Conservation (phyloP, 2,797 vertebrate species). For the Malurus leucopterus region DNA sequence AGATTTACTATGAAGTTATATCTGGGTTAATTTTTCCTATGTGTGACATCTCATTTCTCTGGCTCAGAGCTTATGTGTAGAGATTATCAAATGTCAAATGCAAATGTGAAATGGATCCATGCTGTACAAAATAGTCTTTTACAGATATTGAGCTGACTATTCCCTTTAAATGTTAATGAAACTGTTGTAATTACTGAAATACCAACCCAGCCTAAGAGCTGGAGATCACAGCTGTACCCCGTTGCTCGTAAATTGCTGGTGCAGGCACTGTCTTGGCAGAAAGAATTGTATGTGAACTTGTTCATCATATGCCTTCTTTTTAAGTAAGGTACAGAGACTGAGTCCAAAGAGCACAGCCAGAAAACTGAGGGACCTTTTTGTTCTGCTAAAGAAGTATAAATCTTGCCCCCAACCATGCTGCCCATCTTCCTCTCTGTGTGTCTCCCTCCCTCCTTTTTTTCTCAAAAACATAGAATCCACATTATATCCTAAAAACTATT, state of each 20-base stretch:
- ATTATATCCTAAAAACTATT: slow-evolving; percentile 4
- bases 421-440: rapidly evolving
- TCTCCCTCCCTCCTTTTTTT: background rate
- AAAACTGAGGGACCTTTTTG: slow-evolving; percentile 16
- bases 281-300: slow-evolving; percentile 54
- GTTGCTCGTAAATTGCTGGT: slow-evolving; percentile 70
- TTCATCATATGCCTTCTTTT: slow-evolving; percentile 52
- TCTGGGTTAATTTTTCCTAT: slow-evolving; percentile 68
- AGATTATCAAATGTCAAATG: slow-evolving; percentile 80
- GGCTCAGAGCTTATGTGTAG: slow-evolving; percentile 62
- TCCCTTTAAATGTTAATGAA: slow-evolving; percentile 82
- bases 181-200: slow-evolving; percentile 78
- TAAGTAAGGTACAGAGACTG: slow-evolving; percentile 8
- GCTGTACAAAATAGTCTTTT: slow-evolving; percentile 64
- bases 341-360: slow-evolving; percentile 27
- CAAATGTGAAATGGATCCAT: slow-evolving; percentile 70
- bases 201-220: slow-evolving; percentile 70
- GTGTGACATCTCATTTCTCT: slow-evolving; percentile 63
- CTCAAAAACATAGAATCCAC: background rate
- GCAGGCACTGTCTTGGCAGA: slow-evolving; percentile 56
- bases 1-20: slow-evolving; percentile 45
- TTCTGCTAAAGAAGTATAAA: background rate
- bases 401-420: background rate
- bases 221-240: slow-evolving; percentile 75
- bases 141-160: slow-evolving; percentile 70